phyloP scores from a whole-genome alignment of 2,113 vertebrate species.

The Emberiza fucata region DNA sequence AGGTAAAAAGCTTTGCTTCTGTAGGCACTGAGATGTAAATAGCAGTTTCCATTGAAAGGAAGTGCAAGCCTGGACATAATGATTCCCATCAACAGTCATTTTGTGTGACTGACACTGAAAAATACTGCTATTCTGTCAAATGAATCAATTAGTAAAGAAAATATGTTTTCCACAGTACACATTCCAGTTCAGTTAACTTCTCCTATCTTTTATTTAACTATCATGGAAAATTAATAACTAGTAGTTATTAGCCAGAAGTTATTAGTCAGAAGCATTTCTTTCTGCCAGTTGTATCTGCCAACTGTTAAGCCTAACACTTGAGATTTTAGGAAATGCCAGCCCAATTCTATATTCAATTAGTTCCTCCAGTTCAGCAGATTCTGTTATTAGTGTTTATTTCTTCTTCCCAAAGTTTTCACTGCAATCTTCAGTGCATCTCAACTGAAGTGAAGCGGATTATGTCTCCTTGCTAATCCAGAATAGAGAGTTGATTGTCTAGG shows the following conservation, averaged over 20 bases:
- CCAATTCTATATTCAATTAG: not conserved
- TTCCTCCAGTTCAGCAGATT: not conserved
- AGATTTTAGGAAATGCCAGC: not conserved
- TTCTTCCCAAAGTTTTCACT: not conserved
- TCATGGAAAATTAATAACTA: not conserved
- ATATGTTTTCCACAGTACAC: not conserved
- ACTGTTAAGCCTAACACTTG: not conserved
- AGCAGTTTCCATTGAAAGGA: not conserved
- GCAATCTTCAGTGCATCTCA: not conserved
- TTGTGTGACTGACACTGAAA: not conserved
- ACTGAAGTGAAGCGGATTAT: not conserved
- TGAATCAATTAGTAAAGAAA: not conserved
- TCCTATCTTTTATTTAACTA: not conserved
- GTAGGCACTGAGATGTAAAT: conserved; percentile 3
- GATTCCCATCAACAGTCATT: conserved; percentile 2
- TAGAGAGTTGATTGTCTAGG: not conserved
- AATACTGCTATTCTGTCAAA: not conserved
- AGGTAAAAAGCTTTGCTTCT: conserved; percentile 39
- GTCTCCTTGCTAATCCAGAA: not conserved
- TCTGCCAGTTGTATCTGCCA: not conserved
- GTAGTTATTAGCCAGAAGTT: not conserved
- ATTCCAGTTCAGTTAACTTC: not conserved
- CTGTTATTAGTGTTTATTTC: not conserved
- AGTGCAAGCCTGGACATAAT: not conserved
- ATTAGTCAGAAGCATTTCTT: not conserved